A percentile compares a stretch with the other conserved stretches of the same genome.
Conservation (phyloP, 2,113 vertebrate species). For the Mesitornis unicolor region DNA sequence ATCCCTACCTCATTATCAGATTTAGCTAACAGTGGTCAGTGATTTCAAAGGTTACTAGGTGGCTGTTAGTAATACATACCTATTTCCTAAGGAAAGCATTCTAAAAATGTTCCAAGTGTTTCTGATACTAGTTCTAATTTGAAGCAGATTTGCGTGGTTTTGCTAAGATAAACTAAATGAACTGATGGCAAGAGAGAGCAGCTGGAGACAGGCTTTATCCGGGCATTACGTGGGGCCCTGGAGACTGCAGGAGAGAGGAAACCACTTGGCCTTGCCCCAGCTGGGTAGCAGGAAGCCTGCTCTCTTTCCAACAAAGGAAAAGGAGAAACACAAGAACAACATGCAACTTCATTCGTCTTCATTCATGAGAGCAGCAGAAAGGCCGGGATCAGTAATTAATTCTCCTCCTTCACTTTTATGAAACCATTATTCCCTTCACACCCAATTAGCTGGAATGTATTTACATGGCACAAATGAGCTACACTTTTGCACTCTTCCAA, state of each 20-base stretch:
- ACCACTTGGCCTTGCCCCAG: neutral
- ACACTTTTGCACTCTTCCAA: neutral
- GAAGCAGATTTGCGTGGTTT: neutral
- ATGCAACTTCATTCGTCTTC: neutral
- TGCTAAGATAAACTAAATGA: neutral
- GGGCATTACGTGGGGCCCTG: neutral
- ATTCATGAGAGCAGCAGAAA: neutral
- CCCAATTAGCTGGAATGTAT: neutral
- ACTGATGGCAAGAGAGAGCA: neutral
- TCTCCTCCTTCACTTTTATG: neutral
- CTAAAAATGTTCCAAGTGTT: neutral
- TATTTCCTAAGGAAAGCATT: neutral
- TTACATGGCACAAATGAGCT: neutral
- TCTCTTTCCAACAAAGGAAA: neutral
- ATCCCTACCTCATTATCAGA: neutral
- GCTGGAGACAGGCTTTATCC: neutral
- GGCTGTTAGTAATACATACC: neutral
- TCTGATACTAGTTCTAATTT: neutral
- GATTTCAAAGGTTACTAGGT: neutral
- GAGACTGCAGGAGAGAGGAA: neutral
- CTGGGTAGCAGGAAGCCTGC: neutral
- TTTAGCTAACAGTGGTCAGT: neutral
- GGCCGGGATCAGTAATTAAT: neutral
- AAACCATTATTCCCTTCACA: neutral
- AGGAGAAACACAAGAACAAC: neutral